A percentile compares a stretch with the other conserved stretches of the same genome.
These are phyloP conservation scores for Vidua chalybeata DNA, from an alignment of 2,113 vertebrate species.

Conservation along the genomic window DNA sequence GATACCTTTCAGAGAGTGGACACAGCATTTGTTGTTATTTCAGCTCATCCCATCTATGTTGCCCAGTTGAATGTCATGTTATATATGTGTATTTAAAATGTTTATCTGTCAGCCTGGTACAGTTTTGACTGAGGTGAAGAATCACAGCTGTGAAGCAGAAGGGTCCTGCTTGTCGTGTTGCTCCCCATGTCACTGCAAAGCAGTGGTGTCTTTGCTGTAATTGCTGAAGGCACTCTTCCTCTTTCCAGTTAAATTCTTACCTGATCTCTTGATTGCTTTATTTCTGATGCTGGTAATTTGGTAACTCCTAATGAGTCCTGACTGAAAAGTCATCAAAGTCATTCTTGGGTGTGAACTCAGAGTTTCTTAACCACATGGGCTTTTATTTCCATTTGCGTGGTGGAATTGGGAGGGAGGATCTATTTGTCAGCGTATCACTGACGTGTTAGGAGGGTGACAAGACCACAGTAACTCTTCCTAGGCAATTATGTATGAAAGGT, in stretches of 20 bases:
- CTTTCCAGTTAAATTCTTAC: slow-evolving; percentile 16
- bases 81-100: neutral
- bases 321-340: slow-evolving; percentile 16
- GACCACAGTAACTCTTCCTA: slow-evolving; percentile 45
- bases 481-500: slow-evolving; percentile 48
- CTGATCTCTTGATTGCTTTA: neutral
- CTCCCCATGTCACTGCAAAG: neutral
- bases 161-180: neutral
- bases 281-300: neutral
- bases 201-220: neutral
- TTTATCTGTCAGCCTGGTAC: neutral
- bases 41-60: neutral
- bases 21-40: neutral
- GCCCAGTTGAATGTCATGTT: neutral
- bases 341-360: neutral
- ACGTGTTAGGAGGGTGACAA: slow-evolving; percentile 38
- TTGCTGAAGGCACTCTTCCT: slow-evolving; percentile 3
- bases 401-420: slow-evolving; percentile 30
- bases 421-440: slow-evolving; percentile 5
- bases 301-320: neutral
- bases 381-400: slow-evolving; percentile 13
- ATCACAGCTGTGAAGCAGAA: neutral
- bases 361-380: slow-evolving; percentile 14
- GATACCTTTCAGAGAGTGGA: neutral
- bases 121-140: neutral